Conservation (phyloP, 2,113 vertebrate species). For the Anser cygnoides region DNA sequence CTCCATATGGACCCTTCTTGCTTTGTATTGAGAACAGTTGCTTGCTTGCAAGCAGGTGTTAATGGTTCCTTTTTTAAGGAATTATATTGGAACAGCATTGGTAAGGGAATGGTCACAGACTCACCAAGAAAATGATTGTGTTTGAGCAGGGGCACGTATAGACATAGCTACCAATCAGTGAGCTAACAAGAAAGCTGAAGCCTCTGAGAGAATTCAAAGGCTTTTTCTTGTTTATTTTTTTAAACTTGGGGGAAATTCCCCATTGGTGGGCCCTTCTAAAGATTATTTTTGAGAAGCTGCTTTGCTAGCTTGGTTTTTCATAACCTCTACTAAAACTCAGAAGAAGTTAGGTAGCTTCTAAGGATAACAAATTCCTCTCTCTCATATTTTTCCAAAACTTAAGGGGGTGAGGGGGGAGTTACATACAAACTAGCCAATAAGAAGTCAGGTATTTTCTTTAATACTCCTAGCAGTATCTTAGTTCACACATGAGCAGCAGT, state of each 20-base stretch:
- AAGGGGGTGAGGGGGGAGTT: background rate
- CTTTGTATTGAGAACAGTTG: background rate
- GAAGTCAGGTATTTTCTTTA: background rate
- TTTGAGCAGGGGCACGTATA: background rate
- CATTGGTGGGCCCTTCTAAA: background rate
- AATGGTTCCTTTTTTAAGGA: background rate
- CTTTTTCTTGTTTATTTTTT: background rate
- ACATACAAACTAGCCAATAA: background rate
- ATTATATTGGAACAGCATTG: background rate
- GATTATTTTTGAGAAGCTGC: background rate
- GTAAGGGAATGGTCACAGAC: background rate
- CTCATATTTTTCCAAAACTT: background rate
- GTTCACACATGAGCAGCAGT: background rate
- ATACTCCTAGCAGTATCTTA: rapidly evolving
- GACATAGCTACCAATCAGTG: background rate
- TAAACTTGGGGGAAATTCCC: background rate
- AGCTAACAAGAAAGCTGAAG: background rate
- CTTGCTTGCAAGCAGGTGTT: background rate
- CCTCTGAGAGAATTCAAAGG: background rate
- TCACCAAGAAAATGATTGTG: background rate
- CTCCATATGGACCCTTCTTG: background rate
- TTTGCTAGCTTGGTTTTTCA: background rate
- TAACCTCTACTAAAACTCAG: background rate
- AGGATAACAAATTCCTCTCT: background rate
- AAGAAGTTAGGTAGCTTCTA: background rate